These are phyloP conservation scores for Steinernema feltiae DNA, from an alignment of 1,140 invertebrate genomes.

Conservation along the genomic window DNA sequence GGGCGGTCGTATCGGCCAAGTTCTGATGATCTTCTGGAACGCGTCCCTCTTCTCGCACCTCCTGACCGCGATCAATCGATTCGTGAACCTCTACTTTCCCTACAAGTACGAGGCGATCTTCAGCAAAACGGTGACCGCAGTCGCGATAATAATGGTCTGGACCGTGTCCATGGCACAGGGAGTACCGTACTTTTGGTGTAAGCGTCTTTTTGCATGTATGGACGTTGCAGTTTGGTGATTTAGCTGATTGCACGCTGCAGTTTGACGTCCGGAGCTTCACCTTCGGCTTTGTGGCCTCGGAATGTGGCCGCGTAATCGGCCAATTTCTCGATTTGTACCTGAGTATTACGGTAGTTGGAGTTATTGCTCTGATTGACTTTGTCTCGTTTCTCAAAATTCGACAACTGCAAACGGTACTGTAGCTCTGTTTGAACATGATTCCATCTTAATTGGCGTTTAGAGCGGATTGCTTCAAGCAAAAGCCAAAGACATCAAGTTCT, in stretches of 20 bases:
- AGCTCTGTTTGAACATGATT: not conserved
- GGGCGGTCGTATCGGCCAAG: not conserved
- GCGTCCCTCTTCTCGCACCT: not conserved
- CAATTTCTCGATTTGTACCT: not conserved
- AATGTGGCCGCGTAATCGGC: not conserved
- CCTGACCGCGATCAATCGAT: not conserved
- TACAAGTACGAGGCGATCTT: not conserved
- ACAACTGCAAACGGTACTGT: not conserved
- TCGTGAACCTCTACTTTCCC: not conserved
- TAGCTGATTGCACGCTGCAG: not conserved
- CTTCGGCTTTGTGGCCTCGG: not conserved
- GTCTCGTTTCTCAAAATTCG: not conserved
- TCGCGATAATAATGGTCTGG: not conserved
- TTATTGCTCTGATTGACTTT: not conserved
- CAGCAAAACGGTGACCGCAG: not conserved
- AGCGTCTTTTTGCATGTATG: not conserved
- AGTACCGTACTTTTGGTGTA: not conserved
- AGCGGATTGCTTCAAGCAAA: too few relatives aligned
- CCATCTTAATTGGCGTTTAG: too few relatives aligned
- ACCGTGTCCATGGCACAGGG: not conserved
- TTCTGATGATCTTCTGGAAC: slow-evolving; percentile 11
- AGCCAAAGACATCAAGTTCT: slow-evolving; percentile 4
- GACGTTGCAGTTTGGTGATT: not conserved
- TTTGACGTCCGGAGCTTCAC: not conserved
- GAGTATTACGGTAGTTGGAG: not conserved